Base-by-base conservation (phyloP, 2,888 invertebrate species). In the Polymixis flavicincta region DNA sequence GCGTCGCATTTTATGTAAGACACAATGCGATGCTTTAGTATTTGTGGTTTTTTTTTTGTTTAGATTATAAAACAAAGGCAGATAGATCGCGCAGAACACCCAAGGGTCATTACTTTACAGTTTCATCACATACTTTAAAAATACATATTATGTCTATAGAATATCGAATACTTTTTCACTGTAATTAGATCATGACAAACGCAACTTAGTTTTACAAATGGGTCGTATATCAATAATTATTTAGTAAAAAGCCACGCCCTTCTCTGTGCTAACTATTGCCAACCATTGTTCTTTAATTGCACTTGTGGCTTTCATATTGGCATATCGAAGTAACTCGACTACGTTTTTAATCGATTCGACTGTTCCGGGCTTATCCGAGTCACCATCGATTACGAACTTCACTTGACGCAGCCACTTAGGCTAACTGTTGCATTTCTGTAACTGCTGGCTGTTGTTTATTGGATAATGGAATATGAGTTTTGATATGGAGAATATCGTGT, bases 281-380 rank as follows among this genome's bases (percentile, higher is more conserved):
- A 9, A 69, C 32, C 50, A 70, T 48, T 55, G 28, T 57, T 55
- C 67, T 70, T 50, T 70, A 74, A 85, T 82, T 78, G 67, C 59
- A 74, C 65, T 71, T 74, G 70, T 67, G 22, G 13, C 70, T 76
- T 61, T 71, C 68, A 65, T 19, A 73, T 52, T 67, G 52, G 32
- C 64, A 61, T 61, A 74, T 75, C 54, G 65, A 71, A 75, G 67
- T 42, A 48, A 78, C 57, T 63, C 19, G 48, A 75, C 57, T 69
- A 71, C 55, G 63, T 37, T 77, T 74, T 63, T 54, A 86, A 84
- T 86, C 87, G 85, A 86, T 84, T 76, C 42, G 63, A 78, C 77
- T 72, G 67, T 64, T 42, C 60, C 66, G 57, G 63, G 68, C 76
- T 79, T 84, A 84, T 78, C 68, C 76, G 65, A 86, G 84, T 78